These are phyloP conservation scores for Drosophila tropicalis DNA, from an alignment of 1,140 invertebrate species.

Conservation along the genomic window DNA sequence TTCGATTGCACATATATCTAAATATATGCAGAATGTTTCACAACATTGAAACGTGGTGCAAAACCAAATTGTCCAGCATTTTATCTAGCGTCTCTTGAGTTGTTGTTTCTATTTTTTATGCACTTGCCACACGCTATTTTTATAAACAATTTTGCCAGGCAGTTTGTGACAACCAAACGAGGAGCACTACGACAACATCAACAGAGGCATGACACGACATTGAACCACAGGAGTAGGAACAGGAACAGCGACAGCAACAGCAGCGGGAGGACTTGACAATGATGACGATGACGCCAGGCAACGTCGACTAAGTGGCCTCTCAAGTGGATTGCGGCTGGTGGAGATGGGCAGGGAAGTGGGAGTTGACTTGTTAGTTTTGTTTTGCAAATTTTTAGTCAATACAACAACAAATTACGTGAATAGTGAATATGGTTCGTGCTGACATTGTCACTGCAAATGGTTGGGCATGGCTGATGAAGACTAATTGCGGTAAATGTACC, in stretches of 20 bases:
- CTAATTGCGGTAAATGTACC: slow-evolving; percentile 75
- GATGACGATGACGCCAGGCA: slow-evolving; percentile 40
- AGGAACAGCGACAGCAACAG: neutral
- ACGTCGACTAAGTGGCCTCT: slow-evolving; percentile 74
- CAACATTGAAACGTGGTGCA: slow-evolving; percentile 47
- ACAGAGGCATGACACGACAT: slow-evolving; percentile 51
- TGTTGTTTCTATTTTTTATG: slow-evolving; percentile 47
- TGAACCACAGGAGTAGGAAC: slow-evolving; percentile 55
- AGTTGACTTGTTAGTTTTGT: slow-evolving; percentile 56
- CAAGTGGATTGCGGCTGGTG: slow-evolving; percentile 2
- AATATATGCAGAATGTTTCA: slow-evolving; percentile 72
- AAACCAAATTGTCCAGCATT: slow-evolving; percentile 40
- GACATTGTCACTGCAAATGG: slow-evolving; percentile 42
- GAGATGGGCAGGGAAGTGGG: neutral
- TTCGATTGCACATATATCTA: slow-evolving; percentile 64
- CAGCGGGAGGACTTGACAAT: slow-evolving; percentile 17
- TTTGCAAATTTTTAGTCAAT: slow-evolving; percentile 58
- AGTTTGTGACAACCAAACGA: slow-evolving; percentile 66
- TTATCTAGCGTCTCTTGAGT: slow-evolving; percentile 4
- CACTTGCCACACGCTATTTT: slow-evolving; percentile 78
- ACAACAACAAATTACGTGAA: slow-evolving; percentile 44
- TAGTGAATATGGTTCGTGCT: slow-evolving; percentile 47
- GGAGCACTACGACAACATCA: slow-evolving; percentile 42
- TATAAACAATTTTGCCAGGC: slow-evolving; percentile 77
- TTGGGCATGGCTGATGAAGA: slow-evolving; percentile 60